Conservation (phyloP, 2,797 vertebrate species). For the Megalops cyprinoides region DNA sequence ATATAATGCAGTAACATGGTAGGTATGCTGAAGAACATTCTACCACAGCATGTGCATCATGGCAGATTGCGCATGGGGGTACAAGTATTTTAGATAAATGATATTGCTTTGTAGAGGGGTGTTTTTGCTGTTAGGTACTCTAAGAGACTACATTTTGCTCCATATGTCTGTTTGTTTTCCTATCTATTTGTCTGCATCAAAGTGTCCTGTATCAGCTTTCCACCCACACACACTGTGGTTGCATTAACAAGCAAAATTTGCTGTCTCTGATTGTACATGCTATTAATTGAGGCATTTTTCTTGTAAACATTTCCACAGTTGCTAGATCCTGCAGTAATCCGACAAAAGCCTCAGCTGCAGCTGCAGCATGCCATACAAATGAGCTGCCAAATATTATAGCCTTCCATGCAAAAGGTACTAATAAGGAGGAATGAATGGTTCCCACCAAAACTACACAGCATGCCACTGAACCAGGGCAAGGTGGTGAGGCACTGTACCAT, state of each 20-base stretch:
- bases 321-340: background rate
- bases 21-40: too few relatives aligned
- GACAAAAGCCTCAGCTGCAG: constrained; percentile 13
- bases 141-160: background rate
- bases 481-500: background rate
- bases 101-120: too few relatives aligned
- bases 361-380: constrained; percentile 6
- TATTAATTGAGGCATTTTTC: background rate
- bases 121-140: too few relatives aligned
- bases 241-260: background rate
- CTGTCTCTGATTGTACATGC: background rate
- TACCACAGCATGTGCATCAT: too few relatives aligned
- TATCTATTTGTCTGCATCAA: background rate
- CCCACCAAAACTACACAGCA: background rate
- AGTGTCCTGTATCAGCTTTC: background rate
- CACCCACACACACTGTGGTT: background rate
- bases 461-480: background rate
- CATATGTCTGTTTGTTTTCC: background rate
- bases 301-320: background rate
- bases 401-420: background rate
- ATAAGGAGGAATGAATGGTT: constrained; percentile 7
- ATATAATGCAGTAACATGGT: too few relatives aligned
- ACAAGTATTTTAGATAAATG: too few relatives aligned
- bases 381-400: background rate
- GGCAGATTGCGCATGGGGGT: too few relatives aligned